Base-by-base conservation (phyloP, 1,140 invertebrate genomes). In the Aculops lycopersici region DNA sequence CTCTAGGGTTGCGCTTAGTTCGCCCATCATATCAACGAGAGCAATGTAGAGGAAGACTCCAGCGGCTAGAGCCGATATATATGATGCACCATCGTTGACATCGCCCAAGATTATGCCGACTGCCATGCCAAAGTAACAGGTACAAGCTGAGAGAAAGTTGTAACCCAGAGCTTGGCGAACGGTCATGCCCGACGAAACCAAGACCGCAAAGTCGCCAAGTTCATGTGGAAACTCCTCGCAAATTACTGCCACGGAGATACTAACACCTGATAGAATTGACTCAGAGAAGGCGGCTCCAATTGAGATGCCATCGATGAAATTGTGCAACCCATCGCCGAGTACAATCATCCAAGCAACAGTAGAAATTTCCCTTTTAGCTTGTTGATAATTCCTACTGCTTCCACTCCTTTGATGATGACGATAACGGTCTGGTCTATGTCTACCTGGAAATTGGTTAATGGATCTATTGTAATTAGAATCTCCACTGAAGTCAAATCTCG, bases 181-280 rank as follows among this genome's bases (percentile, higher is more conserved):
- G 3, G 60, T 58, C 68, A 72, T 69, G 8, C 70, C 70, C 36
- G 70, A 59, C 50, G 65, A 66, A 16, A 72, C 56, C n/a, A 72
- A 55, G 40, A 72, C 68, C 4, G 70, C 70, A 54, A 72, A 70
- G 51, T 72, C 70, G 37, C 77, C 73, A 38, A 71, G 49, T 52
- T 71, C 68, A 52, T 72, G 69, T 16, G 69, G 68, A 31, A 71
- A 58, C 49, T 71, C 69, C 51, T 72, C 69, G 50, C 66, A 69
- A 41, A 71, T 58, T 8, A 72, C 65, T 37, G 69, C 68, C 17
- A 72, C 48, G 36, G 60, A 64, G n/a, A 71, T 64, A 45, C 64
- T 67, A 40, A 71, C 51, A 5, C 69, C 68, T n/a, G 63, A 60
- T n/a, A 65, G 50, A 20, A 67, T 57, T 37, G 56, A 64, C 40